Evolutionary conservation across 2,888 invertebrate species (phyloP).

Genomic region (Megamerina dolium): DNA sequence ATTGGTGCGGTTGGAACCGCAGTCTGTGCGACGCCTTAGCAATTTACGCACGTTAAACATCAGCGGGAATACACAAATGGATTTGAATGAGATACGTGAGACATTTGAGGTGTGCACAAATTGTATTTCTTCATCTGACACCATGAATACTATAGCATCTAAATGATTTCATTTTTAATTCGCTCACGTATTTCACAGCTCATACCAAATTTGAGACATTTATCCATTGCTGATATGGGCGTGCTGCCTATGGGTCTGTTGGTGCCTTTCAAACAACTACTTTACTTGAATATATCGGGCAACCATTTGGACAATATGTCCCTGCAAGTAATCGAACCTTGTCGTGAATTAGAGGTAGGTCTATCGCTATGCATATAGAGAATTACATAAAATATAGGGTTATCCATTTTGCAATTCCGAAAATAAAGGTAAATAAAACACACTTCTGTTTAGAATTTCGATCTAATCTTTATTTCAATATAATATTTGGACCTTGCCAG

Average conservation of each 20-base stretch:
- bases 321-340: slow-evolving; percentile 47
- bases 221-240: slow-evolving; percentile 50
- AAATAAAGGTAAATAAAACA: too few relatives aligned
- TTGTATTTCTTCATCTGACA: neutral
- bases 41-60: slow-evolving; percentile 61
- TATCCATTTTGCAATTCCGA: too few relatives aligned
- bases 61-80: slow-evolving; percentile 58
- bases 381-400: too few relatives aligned
- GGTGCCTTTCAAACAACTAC: slow-evolving; percentile 52
- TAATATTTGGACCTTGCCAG: too few relatives aligned
- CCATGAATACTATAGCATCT: neutral
- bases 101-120: slow-evolving; percentile 38
- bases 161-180: neutral
- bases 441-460: too few relatives aligned
- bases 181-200: slow-evolving; percentile 27
- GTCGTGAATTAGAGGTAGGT: slow-evolving; percentile 46
- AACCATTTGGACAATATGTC: slow-evolving; percentile 57
- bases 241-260: slow-evolving; percentile 45
- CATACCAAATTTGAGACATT: slow-evolving; percentile 44
- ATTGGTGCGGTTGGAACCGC: slow-evolving; percentile 62
- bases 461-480: too few relatives aligned
- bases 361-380: too few relatives aligned
- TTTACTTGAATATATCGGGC: slow-evolving; percentile 65
- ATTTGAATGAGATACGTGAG: slow-evolving; percentile 45
- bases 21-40: slow-evolving; percentile 45